Conservation (phyloP, 2,888 invertebrate genomes). For the Hecatera dysodea region DNA sequence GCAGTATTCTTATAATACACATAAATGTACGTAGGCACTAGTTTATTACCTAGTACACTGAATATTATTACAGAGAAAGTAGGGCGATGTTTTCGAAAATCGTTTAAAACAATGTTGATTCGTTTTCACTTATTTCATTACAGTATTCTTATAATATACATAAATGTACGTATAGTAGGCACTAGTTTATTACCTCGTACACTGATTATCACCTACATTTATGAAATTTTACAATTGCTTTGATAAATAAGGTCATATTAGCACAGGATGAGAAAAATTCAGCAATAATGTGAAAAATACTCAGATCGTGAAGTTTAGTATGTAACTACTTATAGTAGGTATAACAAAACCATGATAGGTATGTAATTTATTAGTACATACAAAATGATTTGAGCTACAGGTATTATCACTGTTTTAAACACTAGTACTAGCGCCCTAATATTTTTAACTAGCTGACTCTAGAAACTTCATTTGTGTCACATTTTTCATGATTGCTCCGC, state of each 20-base stretch:
- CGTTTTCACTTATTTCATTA: slow-evolving; percentile 25
- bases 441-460: no score
- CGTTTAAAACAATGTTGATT: slow-evolving; percentile 42
- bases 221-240: slow-evolving; percentile 11
- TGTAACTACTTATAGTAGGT: neutral
- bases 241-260: slow-evolving; percentile 21
- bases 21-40: no score
- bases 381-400: neutral
- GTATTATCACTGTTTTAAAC: neutral
- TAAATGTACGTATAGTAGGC: slow-evolving; percentile 19
- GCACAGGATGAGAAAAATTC: slow-evolving; percentile 16
- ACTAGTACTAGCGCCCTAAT: neutral
- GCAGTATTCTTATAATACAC: no score
- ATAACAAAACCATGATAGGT: neutral
- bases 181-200: neutral
- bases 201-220: slow-evolving; percentile 27
- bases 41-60: no score
- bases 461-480: no score
- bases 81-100: slow-evolving; percentile 59
- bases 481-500: no score
- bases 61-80: slow-evolving; percentile 60
- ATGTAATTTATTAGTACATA: neutral
- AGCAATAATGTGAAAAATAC: slow-evolving; percentile 1
- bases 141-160: neutral
- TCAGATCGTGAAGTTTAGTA: neutral